phyloP scores from a whole-genome alignment of 2,113 vertebrate species.

The Coreoperca whiteheadi region DNA sequence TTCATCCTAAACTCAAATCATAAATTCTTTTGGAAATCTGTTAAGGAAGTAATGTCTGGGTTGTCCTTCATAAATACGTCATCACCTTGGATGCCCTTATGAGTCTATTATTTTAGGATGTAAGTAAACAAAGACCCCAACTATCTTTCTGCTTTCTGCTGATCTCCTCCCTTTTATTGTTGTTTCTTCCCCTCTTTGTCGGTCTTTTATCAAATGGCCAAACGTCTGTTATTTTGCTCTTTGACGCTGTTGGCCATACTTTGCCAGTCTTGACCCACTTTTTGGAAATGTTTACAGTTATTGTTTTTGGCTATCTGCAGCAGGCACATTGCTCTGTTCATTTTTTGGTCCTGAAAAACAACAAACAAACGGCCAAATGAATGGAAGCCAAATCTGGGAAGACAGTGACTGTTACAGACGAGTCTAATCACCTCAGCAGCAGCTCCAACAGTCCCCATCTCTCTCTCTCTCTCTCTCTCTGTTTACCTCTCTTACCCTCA shows the following conservation, averaged over 20 bases:
- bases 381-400: slow-evolving; percentile 75
- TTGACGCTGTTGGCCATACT: slow-evolving; percentile 58
- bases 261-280: slow-evolving; percentile 62
- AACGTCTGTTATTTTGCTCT: slow-evolving; percentile 38
- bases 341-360: slow-evolving; percentile 60
- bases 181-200: background rate
- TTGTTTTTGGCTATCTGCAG: slow-evolving; percentile 77
- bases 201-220: slow-evolving; percentile 9
- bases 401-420: slow-evolving; percentile 67
- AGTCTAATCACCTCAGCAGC: slow-evolving; percentile 74
- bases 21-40: background rate
- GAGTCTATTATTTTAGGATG: background rate
- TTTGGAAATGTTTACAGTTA: slow-evolving; percentile 74
- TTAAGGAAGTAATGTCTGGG: background rate
- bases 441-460: slow-evolving; percentile 67
- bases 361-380: slow-evolving; percentile 78
- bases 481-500: slow-evolving; percentile 25
- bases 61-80: no score
- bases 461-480: slow-evolving; percentile 28
- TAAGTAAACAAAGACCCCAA: background rate
- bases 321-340: slow-evolving; percentile 71
- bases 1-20: background rate
- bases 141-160: background rate
- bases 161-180: background rate
- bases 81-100: no score